These are phyloP conservation scores for Galemys pyrenaicus DNA, from an alignment of 2,113 vertebrate genomes.

Conservation along the genomic window DNA sequence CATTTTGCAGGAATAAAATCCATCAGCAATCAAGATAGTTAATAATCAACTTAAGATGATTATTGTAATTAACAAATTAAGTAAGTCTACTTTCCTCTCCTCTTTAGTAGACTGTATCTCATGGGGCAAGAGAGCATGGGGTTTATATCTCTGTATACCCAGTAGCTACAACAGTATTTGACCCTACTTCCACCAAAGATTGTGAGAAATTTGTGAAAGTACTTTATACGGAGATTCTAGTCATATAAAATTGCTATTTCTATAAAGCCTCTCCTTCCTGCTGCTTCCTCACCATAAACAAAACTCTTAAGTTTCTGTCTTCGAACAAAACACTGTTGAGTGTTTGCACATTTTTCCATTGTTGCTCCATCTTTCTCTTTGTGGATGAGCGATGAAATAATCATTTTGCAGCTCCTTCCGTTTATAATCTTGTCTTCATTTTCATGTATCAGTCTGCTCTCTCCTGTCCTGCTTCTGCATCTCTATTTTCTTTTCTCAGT, in stretches of 20 bases:
- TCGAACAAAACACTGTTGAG: neutral
- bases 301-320: neutral
- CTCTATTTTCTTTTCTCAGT: neutral
- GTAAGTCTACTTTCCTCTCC: neutral
- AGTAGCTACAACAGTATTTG: neutral
- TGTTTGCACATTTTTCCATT: neutral
- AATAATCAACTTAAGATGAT: neutral
- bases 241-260: neutral
- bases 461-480: neutral
- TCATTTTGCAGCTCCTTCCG: neutral
- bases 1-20: constrained; percentile 21
- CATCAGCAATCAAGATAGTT: neutral
- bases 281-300: neutral
- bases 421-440: neutral
- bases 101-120: neutral
- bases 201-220: neutral
- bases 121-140: neutral
- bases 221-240: neutral
- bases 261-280: neutral
- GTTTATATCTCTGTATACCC: neutral
- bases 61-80: constrained; percentile 33
- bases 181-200: neutral
- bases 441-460: neutral
- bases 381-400: neutral
- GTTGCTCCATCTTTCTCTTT: neutral